Percentiles rank a stretch among this genome's conserved stretches.
Evolutionary conservation across 2,888 invertebrate genomes (phyloP).

Genomic region (Noctua comes): DNA sequence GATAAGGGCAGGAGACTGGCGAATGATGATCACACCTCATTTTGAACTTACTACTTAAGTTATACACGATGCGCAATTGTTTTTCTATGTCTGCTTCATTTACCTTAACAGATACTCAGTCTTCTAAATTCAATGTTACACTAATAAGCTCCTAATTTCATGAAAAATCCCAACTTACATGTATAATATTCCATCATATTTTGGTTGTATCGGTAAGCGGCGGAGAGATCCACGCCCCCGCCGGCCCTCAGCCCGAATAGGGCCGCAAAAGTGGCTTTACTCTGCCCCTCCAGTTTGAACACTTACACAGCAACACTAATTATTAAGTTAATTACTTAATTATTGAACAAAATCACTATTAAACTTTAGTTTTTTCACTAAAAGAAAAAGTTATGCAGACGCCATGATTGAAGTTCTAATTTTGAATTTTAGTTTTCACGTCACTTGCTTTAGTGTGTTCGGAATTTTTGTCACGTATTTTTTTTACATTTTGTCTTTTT

Average conservation of each 20-base stretch:
- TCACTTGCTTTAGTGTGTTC: conserved; percentile 36
- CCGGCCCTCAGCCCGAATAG: conserved; percentile 92
- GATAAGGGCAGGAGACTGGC: too few species aligned
- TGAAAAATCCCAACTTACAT: conserved; percentile 92
- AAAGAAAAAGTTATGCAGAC: conserved; percentile 58
- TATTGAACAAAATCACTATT: conserved; percentile 62
- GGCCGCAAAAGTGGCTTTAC: conserved; percentile 92
- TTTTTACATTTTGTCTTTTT: conserved; percentile 27
- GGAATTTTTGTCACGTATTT: conserved; percentile 30
- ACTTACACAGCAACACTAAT: conserved; percentile 76
- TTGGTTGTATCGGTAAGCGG: conserved; percentile 98
- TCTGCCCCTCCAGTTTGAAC: conserved; percentile 92
- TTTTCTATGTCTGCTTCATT: accelerated
- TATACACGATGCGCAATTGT: neutral
- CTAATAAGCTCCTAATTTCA: neutral
- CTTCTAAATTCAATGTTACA: neutral
- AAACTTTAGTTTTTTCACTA: conserved; percentile 55
- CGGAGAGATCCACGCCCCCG: conserved; percentile 96
- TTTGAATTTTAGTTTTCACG: conserved; percentile 48
- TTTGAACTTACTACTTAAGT: too few species aligned
- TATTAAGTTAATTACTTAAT: conserved; percentile 65
- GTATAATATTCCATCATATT: conserved; percentile 99
- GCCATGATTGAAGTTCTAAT: conserved; percentile 67
- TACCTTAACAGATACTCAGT: neutral
- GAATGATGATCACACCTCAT: too few species aligned